Percentiles rank a stretch among this genome's conserved stretches.
phyloP scores from a whole-genome alignment of 92 coral and sea anemone genomes.

The Zoanthus gigantus region DNA sequence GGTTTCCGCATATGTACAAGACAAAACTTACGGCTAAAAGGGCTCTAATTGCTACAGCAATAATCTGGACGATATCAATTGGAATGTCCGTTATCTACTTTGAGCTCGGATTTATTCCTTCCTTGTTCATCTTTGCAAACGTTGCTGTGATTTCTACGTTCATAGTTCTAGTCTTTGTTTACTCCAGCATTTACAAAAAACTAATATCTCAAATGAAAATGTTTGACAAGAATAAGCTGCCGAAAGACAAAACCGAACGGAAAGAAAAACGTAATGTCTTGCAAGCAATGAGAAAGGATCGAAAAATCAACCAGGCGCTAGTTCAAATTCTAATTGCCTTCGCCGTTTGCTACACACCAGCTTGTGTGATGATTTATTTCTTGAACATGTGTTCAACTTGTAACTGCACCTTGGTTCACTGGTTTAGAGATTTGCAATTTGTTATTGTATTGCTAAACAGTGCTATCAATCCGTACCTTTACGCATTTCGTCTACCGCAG shows the following conservation, averaged over 20 bases:
- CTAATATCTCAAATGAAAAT: conserved; percentile 50
- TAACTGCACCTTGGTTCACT: conserved; percentile 52
- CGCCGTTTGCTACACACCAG: conserved; percentile 58
- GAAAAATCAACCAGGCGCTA: conserved; percentile 7
- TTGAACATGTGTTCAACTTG: conserved; percentile 60
- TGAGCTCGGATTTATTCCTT: conserved; percentile 76
- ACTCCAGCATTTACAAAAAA: conserved; percentile 69
- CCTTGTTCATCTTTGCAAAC: conserved; percentile 84
- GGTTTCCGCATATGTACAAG: conserved; percentile 74
- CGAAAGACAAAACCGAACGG: background rate
- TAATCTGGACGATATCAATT: conserved; percentile 78
- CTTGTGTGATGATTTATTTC: conserved; percentile 58
- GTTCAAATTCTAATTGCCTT: conserved; percentile 49
- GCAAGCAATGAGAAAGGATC: conserved; percentile 19
- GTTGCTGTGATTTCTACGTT: conserved; percentile 85
- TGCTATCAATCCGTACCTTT: conserved; percentile 61
- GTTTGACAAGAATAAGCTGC: conserved; percentile 2
- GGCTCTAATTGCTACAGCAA: conserved; percentile 62
- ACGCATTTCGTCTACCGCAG: conserved; percentile 67
- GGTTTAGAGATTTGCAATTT: conserved; percentile 60
- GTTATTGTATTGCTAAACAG: conserved; percentile 57
- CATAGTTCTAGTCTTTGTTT: conserved; percentile 78
- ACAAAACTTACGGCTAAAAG: conserved; percentile 65
- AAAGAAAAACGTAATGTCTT: background rate
- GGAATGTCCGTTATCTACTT: conserved; percentile 73